A percentile compares a stretch with the other conserved stretches of the same genome.
These are phyloP conservation scores for Hyles vespertilio DNA, from an alignment of 1,140 invertebrate genomes.

Conservation along the genomic window DNA sequence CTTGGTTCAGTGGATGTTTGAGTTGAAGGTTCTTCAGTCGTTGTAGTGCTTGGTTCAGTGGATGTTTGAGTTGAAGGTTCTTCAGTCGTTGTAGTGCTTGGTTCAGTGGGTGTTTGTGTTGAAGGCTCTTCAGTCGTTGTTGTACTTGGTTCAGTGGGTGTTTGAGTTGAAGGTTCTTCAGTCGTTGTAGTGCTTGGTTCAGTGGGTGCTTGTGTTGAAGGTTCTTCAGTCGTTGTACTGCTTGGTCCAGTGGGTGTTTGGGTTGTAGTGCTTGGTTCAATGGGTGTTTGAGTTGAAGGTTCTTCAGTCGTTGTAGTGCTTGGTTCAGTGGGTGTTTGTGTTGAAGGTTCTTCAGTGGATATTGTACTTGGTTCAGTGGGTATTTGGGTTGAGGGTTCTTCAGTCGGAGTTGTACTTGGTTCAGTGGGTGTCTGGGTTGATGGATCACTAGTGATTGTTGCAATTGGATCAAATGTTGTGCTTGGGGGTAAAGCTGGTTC, in stretches of 20 bases:
- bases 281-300: background rate
- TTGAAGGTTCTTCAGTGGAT: background rate
- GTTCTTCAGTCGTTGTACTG: background rate
- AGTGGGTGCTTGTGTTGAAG: background rate
- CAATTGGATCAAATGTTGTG: constrained; percentile 14
- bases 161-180: background rate
- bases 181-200: background rate
- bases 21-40: background rate
- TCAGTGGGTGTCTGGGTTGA: background rate
- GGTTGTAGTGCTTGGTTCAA: background rate
- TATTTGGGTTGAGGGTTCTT: background rate
- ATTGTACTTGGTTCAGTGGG: background rate
- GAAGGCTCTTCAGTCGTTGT: background rate
- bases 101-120: background rate
- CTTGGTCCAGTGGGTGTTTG: background rate
- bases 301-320: background rate
- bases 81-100: background rate
- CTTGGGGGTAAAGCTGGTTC: background rate
- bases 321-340: background rate
- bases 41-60: background rate
- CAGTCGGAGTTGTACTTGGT: constrained; percentile 3
- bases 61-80: background rate
- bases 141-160: constrained; percentile 1
- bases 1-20: constrained; percentile 3
- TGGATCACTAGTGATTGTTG: constrained; percentile 5